Base-by-base conservation (phyloP, 2,113 vertebrate genomes). In the Aspiorhynchus laticeps region DNA sequence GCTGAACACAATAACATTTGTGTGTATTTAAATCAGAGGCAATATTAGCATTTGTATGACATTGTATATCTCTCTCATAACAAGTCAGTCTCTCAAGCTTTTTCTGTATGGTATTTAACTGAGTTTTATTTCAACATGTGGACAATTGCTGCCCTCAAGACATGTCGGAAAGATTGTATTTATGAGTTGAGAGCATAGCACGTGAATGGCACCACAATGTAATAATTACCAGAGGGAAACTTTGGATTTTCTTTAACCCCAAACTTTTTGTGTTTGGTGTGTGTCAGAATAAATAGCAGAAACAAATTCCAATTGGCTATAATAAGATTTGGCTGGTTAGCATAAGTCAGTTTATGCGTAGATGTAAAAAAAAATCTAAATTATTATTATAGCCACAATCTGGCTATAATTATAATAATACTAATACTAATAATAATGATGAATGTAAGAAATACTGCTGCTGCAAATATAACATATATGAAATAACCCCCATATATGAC, bases 91-190 rank as follows among this genome's bases (percentile, higher is more conserved):
- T 63, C 36, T n/a, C 21, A 74, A 74, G 71, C 19, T 38, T 36
- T 38, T 36, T 38, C 63, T 67, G 12, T 6, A 67, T 31, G 63
- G 67, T 38, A 36, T 36, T 71, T 71, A 71, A 46, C 43, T 53
- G 7, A 31, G 33, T 78, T 38, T 80, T 80, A 61, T 41, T 14
- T 80, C 53, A 61, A 80, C 33, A 76, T 15, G 4, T 80, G 53
- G 53, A 80, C 78, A 61, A 61, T 61, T 80, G 31, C 12, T 80
- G 21, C 78, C 53, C 59, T 80, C 24, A 41, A 38, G 53, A 61
- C 31, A 38, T n/a, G 53, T 61, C 1, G 1, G 21, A 61, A 36
- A 14, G 36, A 43, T 43, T 6, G 21, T 43, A 24, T 41, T 43
- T 74, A 43, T 74, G 36, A 74, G 21, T 12, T 41, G 8, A 24